Evolutionary conservation across 2,113 vertebrate species (phyloP).

Genomic region (Paraplagusia blochii): DNA sequence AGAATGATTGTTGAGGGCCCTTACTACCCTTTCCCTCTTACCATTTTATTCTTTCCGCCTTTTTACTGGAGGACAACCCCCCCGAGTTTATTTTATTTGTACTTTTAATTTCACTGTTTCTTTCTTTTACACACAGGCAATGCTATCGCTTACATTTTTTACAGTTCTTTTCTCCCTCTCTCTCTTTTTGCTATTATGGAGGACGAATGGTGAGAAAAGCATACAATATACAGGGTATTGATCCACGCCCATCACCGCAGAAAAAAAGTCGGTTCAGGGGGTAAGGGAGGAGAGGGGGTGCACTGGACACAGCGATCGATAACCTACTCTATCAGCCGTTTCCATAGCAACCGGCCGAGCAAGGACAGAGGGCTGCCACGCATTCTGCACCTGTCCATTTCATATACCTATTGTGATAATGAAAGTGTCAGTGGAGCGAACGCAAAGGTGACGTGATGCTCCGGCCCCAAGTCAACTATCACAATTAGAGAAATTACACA

Average conservation of each 20-base stretch:
- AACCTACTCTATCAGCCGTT: constrained; percentile 84
- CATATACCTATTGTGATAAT: constrained; percentile 70
- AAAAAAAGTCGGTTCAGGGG: constrained; percentile 79
- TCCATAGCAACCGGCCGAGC: constrained; percentile 80
- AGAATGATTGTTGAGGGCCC: constrained; percentile 24
- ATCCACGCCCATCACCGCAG: constrained; percentile 81
- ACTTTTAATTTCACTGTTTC: constrained; percentile 3
- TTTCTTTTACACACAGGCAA: constrained; percentile 35
- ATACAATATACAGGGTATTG: constrained; percentile 81
- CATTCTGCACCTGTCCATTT: constrained; percentile 77
- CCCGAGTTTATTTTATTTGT: constrained; percentile 11
- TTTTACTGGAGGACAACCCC: background rate
- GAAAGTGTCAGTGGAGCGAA: constrained; percentile 70
- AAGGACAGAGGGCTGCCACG: constrained; percentile 78
- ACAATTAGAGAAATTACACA: constrained; percentile 65
- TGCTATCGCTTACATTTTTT: constrained; percentile 57
- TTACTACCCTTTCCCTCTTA: background rate
- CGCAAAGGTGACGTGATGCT: constrained; percentile 49
- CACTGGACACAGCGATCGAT: constrained; percentile 83
- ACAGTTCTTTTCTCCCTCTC: constrained; percentile 42
- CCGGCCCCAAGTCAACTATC: constrained; percentile 44
- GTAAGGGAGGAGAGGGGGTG: constrained; percentile 38
- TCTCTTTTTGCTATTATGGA: constrained; percentile 63
- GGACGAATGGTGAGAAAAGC: constrained; percentile 74
- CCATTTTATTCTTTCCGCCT: constrained; percentile 10